Evolutionary conservation across 1,140 invertebrate species (phyloP).

Genomic region (Asobara japonica): DNA sequence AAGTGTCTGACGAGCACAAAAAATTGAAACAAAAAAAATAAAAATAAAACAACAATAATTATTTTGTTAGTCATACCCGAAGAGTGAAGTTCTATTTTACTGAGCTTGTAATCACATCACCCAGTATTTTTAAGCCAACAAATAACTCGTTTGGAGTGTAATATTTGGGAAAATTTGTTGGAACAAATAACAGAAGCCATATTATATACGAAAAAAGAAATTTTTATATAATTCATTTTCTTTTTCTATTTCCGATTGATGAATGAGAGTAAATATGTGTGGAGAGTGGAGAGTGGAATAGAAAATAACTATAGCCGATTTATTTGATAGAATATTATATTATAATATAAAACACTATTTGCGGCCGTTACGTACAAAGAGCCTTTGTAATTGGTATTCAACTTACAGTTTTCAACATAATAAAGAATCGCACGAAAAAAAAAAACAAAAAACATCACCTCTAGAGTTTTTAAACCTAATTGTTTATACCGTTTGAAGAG

Average conservation of each 20-base stretch:
- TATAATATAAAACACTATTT: constrained; percentile 62
- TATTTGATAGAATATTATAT: constrained; percentile 62
- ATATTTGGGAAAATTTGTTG: background rate
- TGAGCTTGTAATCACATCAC: constrained; percentile 15
- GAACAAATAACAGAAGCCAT: constrained; percentile 2
- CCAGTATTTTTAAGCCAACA: constrained; percentile 15
- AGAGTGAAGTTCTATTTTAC: constrained; percentile 12
- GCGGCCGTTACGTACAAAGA: constrained; percentile 65
- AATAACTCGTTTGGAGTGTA: background rate
- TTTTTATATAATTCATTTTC: background rate
- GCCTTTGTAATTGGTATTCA: constrained; percentile 65
- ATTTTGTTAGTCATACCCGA: constrained; percentile 20
- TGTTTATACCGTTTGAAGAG: background rate
- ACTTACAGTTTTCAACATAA: constrained; percentile 59
- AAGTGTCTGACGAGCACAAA: background rate
- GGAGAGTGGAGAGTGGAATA: constrained; percentile 30
- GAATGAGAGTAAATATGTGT: constrained; percentile 7
- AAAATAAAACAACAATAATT: constrained; percentile 3
- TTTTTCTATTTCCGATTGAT: constrained; percentile 18
- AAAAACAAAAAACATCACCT: background rate
- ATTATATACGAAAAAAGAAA: constrained; percentile 9
- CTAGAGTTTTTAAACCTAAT: background rate
- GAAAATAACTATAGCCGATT: constrained; percentile 56
- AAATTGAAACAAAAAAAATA: constrained; percentile 6
- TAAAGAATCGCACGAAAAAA: constrained; percentile 49